Percentiles rank a stretch among this genome's conserved stretches.
These are phyloP conservation scores for Kryptolebias marmoratus DNA, from an alignment of 2,113 vertebrate genomes.

Conservation along the genomic window DNA sequence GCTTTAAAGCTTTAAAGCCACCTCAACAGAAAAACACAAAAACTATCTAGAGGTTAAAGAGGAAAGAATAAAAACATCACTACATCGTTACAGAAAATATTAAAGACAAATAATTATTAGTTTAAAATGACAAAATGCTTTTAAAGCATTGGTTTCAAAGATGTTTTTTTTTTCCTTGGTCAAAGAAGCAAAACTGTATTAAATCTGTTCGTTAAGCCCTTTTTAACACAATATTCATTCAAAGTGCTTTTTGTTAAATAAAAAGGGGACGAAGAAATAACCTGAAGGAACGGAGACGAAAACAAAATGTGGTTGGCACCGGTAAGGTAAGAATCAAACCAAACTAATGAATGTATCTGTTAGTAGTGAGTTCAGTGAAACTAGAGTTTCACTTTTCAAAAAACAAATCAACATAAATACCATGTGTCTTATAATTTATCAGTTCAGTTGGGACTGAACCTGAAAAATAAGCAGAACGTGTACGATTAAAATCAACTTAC, in stretches of 20 bases:
- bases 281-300: conserved; percentile 4
- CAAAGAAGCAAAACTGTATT: conserved; percentile 51
- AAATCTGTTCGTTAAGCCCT: conserved; percentile 58
- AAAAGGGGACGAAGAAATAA: conserved; percentile 17
- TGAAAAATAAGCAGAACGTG: conserved; percentile 38
- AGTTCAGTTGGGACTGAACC: conserved; percentile 27
- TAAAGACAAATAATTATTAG: conserved; percentile 42
- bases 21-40: conserved; percentile 17
- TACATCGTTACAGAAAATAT: conserved; percentile 34
- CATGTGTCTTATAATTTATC: conserved; percentile 17
- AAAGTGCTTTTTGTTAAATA: conserved; percentile 60
- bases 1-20: conserved; percentile 18
- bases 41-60: conserved; percentile 27
- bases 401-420: conserved; percentile 32
- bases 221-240: conserved; percentile 55
- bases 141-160: conserved; percentile 9
- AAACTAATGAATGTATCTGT: conserved; percentile 10
- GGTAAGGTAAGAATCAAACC: not conserved
- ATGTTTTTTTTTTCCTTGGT: conserved; percentile 27
- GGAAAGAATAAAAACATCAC: conserved; percentile 50
- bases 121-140: conserved; percentile 48
- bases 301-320: conserved; percentile 32
- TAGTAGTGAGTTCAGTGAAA: conserved; percentile 6
- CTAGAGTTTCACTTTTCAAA: not conserved
- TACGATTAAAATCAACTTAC: conserved; percentile 37